Evolutionary conservation across 1,140 invertebrate genomes (phyloP), one percentile per base, ranked within the genome.

Genomic region (Drosophila ambigua): DNA sequence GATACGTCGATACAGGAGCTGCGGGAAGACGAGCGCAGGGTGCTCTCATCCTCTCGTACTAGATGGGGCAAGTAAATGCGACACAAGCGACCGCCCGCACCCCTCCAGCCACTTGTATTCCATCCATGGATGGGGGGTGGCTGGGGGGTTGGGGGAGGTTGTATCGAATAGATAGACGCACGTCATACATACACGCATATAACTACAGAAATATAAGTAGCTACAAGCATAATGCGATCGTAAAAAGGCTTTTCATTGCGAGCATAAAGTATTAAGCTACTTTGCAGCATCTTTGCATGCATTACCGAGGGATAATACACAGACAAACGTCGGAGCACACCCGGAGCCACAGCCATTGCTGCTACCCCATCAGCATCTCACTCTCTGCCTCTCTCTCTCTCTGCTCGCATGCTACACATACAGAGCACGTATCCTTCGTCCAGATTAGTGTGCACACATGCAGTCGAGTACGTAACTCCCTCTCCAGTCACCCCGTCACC

Each of bases 251-350:
- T 82, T 88, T 88, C 83, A 88, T 89, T 88, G 83, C 83, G 65
- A 79, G 84, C 83, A 88, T 88, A 88, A 88, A 88, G 84, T 88
- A 79, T 88, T 88, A 88, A 88, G 83, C 83, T 88, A 88, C 83
- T 88, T 88, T 88, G 84, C 83, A 88, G 79, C 83, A 79, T 88
- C 83, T 88, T 88, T 89, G 83, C 84, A 88, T 88, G 83, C 79
- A 88, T 83, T 82, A 88, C 72, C 64, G 77, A 69, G 79, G 73
- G 84, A 89, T 88, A 89, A 89, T 79, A 83, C 73, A 79, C 83
- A 89, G 72, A 79, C 77, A 83, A 68, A 75, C 68, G 71, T 39
- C 35, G 13, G 11, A 39, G 35, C 39, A 26, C 49, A 13, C 20
- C 16, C 11, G 31, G 8, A 43, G 9, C 2, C 16, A n/a, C 16